These are phyloP conservation scores for Mylabris phalerata DNA, from an alignment of 1,140 invertebrate genomes.

Conservation along the genomic window DNA sequence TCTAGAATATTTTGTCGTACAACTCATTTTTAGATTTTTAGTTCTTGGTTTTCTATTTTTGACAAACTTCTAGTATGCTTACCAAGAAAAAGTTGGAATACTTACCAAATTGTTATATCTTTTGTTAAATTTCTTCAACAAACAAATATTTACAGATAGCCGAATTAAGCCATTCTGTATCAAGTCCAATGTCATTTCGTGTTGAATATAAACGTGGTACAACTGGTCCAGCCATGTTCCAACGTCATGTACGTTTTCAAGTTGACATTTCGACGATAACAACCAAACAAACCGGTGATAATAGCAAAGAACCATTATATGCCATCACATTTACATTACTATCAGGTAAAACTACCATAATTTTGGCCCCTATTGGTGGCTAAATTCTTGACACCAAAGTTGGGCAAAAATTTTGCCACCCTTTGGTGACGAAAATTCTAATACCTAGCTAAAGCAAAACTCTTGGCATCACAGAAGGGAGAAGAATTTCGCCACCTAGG, in stretches of 20 bases:
- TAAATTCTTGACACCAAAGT: no score
- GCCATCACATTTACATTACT: slow-evolving; percentile 94
- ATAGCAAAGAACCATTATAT: slow-evolving; percentile 77
- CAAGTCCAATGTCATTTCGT: slow-evolving; percentile 95
- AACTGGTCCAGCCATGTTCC: slow-evolving; percentile 91
- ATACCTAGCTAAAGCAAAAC: no score
- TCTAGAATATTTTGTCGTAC: no score
- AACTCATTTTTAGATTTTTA: no score
- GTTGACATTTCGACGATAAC: slow-evolving; percentile 65
- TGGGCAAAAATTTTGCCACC: slow-evolving; percentile 22
- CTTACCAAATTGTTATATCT: background rate
- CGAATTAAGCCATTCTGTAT: slow-evolving; percentile 94
- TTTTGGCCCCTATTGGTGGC: no score
- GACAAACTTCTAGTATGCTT: no score
- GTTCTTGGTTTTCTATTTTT: no score
- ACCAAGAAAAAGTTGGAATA: no score
- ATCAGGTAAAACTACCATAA: slow-evolving; percentile 59
- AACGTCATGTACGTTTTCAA: slow-evolving; percentile 92
- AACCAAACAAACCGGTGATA: slow-evolving; percentile 62
- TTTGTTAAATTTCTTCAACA: background rate
- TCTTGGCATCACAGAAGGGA: no score
- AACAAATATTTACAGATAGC: slow-evolving; percentile 71
- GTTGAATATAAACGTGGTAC: slow-evolving; percentile 95
- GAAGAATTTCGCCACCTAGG: slow-evolving; percentile 22
- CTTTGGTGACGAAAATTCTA: no score